A percentile compares a stretch with the other conserved stretches of the same genome.
These are phyloP conservation scores for Porites rus DNA, from an alignment of 92 coral and sea anemone genomes.

Conservation along the genomic window DNA sequence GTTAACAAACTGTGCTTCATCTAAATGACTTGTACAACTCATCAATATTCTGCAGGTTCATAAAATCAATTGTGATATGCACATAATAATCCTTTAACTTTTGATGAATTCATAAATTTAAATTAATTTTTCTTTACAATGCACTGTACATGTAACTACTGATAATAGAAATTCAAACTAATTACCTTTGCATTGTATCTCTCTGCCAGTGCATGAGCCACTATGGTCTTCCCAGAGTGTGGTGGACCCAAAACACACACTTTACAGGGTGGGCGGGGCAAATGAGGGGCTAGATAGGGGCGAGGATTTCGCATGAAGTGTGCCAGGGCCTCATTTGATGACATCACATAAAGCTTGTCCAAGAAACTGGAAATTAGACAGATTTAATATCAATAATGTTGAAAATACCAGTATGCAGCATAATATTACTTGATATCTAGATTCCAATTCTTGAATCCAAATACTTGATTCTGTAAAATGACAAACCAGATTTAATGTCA, in stretches of 20 bases:
- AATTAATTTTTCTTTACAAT: too few species aligned
- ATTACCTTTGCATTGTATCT: conserved; percentile 93
- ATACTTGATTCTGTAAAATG: too few species aligned
- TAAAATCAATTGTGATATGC: too few species aligned
- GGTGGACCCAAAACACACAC: conserved; percentile 96
- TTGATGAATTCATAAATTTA: too few species aligned
- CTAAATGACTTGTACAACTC: too few species aligned
- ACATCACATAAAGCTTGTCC: conserved; percentile 90
- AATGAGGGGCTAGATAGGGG: conserved; percentile 75
- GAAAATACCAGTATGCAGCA: not conserved
- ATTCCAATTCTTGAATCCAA: too few species aligned
- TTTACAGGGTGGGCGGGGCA: conserved; percentile 95
- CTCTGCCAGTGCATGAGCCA: conserved; percentile 80
- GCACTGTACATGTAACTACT: not conserved
- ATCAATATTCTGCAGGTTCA: too few species aligned
- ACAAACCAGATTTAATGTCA: too few species aligned
- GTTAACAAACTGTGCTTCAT: too few species aligned
- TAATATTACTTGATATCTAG: too few species aligned
- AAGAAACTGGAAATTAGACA: conserved; percentile 73
- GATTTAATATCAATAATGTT: not conserved
- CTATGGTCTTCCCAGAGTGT: conserved; percentile 88
- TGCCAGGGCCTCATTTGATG: conserved; percentile 84
- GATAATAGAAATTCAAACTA: not conserved
- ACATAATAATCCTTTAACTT: too few species aligned
- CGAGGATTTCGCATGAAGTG: conserved; percentile 96